These are phyloP conservation scores for Eubasilissa regina DNA, from an alignment of 1,140 invertebrate genomes.

Conservation along the genomic window DNA sequence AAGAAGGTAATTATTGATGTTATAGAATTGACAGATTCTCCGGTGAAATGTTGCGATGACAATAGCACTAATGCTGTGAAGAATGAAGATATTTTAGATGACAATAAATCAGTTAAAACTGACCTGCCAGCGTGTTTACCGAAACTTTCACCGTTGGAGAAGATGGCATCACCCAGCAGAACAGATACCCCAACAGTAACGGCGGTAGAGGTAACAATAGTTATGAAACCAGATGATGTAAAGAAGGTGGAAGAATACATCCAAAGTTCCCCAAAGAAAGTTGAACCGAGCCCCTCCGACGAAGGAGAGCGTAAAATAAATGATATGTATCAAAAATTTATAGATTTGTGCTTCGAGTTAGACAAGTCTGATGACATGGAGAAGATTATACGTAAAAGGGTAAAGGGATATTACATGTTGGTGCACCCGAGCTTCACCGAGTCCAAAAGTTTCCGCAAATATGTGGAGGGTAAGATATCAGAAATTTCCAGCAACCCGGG, in stretches of 20 bases:
- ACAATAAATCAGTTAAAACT: too few relatives aligned
- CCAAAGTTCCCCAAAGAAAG: constrained; percentile 22
- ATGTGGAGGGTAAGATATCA: constrained; percentile 44
- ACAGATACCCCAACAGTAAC: neutral
- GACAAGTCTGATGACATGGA: constrained; percentile 53
- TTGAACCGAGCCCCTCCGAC: neutral
- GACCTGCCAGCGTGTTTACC: too few relatives aligned
- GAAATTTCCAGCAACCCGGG: constrained; percentile 28
- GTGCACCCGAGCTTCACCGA: constrained; percentile 38
- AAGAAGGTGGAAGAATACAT: constrained; percentile 11
- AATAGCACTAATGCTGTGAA: too few relatives aligned
- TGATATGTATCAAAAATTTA: constrained; percentile 44
- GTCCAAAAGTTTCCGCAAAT: constrained; percentile 47
- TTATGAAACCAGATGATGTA: constrained; percentile 12
- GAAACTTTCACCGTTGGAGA: too few relatives aligned
- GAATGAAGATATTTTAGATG: too few relatives aligned
- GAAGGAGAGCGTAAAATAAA: neutral
- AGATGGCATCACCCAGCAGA: too few relatives aligned
- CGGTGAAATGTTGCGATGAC: neutral
- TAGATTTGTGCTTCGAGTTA: constrained; percentile 51
- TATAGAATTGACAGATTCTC: neutral
- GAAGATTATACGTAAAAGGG: constrained; percentile 50
- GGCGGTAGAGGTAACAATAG: constrained; percentile 7
- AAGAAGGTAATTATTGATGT: constrained; percentile 9
- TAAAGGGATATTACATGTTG: constrained; percentile 48